phyloP scores from a whole-genome alignment of 1,140 invertebrate species.

The Saccostrea echinata region DNA sequence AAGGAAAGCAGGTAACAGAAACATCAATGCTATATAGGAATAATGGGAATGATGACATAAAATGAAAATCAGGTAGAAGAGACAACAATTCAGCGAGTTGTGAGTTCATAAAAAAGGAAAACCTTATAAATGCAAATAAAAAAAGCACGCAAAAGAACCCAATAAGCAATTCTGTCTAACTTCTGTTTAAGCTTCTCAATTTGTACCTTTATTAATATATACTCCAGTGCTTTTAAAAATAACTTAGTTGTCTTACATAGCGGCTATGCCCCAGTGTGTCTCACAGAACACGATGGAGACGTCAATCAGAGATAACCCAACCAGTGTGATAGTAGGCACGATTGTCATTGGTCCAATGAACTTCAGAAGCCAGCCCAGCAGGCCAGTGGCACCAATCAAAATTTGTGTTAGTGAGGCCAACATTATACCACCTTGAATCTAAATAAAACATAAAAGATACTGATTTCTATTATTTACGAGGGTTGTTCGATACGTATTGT shows the following conservation, averaged over 20 bases:
- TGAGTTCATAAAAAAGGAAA: too few relatives aligned
- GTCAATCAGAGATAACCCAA: constrained; percentile 76
- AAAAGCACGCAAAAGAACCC: too few relatives aligned
- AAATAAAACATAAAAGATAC: constrained; percentile 38
- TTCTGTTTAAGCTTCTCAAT: too few relatives aligned
- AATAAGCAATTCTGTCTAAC: too few relatives aligned
- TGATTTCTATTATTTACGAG: too few relatives aligned
- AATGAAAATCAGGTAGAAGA: too few relatives aligned
- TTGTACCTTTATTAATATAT: too few relatives aligned
- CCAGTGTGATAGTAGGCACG: constrained; percentile 76
- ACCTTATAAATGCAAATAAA: too few relatives aligned
- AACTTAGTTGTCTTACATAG: constrained; percentile 70
- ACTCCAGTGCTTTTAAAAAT: too few relatives aligned
- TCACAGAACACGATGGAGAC: constrained; percentile 74
- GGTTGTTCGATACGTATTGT: too few relatives aligned
- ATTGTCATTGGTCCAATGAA: constrained; percentile 78
- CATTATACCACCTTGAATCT: constrained; percentile 91
- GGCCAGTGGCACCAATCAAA: constrained; percentile 85
- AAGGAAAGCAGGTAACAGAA: not conserved
- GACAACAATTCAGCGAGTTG: too few relatives aligned
- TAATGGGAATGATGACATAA: too few relatives aligned
- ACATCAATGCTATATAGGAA: not conserved
- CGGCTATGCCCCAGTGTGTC: constrained; percentile 73
- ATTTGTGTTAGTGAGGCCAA: constrained; percentile 90
- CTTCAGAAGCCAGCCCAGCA: constrained; percentile 78